These are phyloP conservation scores for Ganaspis sp. DNA, from an alignment of 1,140 invertebrate species.

Conservation along the genomic window DNA sequence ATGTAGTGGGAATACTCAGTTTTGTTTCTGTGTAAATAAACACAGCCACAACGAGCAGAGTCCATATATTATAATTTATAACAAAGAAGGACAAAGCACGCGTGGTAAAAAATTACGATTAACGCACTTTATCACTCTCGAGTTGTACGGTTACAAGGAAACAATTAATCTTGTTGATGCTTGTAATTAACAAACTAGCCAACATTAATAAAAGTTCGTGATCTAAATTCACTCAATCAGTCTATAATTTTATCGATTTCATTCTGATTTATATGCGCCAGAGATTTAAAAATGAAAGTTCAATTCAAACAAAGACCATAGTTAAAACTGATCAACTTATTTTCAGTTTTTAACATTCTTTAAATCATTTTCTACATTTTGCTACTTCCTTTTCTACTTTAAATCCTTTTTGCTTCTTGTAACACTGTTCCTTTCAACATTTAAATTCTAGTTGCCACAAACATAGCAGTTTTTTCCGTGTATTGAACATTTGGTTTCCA, in stretches of 20 bases:
- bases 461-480: too few relatives aligned
- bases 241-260: constrained; percentile 1
- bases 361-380: too few relatives aligned
- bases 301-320: background rate
- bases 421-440: too few relatives aligned
- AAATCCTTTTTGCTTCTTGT: too few relatives aligned
- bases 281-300: background rate
- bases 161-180: background rate
- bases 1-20: background rate
- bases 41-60: background rate
- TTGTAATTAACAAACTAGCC: background rate
- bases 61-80: constrained; percentile 14
- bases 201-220: background rate
- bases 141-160: constrained; percentile 14
- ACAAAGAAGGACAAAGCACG: constrained; percentile 20
- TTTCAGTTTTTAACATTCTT: too few relatives aligned
- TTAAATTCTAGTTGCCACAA: too few relatives aligned
- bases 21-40: background rate
- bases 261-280: background rate
- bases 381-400: too few relatives aligned
- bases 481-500: too few relatives aligned
- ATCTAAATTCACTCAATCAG: background rate
- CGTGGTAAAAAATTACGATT: background rate
- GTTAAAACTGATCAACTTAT: too few relatives aligned
- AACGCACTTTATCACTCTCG: constrained; percentile 16